These are phyloP conservation scores for Spinus olivaceus DNA, from an alignment of 2,797 vertebrate genomes.

Conservation along the genomic window DNA sequence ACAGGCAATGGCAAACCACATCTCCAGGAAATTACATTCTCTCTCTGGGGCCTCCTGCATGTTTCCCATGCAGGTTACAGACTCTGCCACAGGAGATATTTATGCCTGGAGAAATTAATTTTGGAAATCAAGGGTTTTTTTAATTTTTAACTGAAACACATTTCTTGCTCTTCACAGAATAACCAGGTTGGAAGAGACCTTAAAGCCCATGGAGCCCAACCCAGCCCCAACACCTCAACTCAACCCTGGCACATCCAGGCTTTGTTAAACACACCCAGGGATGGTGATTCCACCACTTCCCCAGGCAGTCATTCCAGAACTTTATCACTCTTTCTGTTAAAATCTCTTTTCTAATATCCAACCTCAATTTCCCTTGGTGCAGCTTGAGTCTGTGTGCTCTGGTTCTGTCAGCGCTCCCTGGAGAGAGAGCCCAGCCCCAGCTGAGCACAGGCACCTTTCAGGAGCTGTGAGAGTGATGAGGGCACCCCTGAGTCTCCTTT, in stretches of 20 bases:
- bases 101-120: not conserved
- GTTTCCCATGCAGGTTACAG: not conserved
- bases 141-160: not conserved
- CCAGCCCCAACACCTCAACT: not conserved
- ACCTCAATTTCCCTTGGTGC: rapidly evolving
- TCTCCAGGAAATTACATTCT: not conserved
- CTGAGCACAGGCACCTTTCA: not conserved
- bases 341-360: not conserved
- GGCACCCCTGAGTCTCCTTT: no score
- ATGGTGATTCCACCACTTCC: not conserved
- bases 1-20: not conserved
- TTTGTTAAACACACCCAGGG: not conserved
- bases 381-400: not conserved
- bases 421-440: not conserved
- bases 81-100: not conserved
- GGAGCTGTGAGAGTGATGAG: not conserved
- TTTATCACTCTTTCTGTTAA: not conserved
- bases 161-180: not conserved
- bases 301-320: not conserved
- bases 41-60: not conserved
- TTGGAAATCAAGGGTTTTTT: not conserved
- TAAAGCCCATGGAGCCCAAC: not conserved
- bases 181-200: not conserved
- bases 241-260: not conserved
- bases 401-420: not conserved